phyloP scores from a whole-genome alignment of 2,113 vertebrate genomes.

The Sturnus vulgaris region DNA sequence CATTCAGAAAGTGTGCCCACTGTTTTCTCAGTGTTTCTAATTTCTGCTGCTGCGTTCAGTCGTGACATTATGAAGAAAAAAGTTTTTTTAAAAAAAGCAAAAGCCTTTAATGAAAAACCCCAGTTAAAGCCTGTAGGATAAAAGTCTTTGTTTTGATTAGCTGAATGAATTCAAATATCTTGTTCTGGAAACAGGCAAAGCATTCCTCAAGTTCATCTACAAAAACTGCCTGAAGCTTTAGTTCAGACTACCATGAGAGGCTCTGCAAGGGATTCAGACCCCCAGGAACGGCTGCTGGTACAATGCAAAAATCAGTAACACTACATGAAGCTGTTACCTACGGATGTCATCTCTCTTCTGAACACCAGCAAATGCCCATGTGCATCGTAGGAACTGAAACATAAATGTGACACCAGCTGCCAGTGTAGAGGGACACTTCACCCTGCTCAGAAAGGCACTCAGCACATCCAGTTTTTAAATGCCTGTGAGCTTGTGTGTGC shows the following conservation, averaged over 20 bases:
- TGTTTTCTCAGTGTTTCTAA: background rate
- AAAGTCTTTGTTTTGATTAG: background rate
- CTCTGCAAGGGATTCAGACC: background rate
- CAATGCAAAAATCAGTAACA: background rate
- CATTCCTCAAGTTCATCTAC: background rate
- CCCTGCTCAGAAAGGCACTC: background rate
- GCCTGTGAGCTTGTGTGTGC: background rate
- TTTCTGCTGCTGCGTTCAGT: background rate
- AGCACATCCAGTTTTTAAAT: background rate
- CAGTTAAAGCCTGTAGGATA: background rate
- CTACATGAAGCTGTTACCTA: background rate
- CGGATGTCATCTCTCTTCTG: background rate
- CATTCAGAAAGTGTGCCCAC: background rate
- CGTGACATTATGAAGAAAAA: background rate
- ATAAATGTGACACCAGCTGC: background rate
- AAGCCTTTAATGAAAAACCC: background rate
- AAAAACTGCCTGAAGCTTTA: background rate
- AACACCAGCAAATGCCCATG: background rate
- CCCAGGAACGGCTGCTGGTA: background rate
- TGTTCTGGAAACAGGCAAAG: background rate
- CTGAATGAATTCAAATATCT: background rate
- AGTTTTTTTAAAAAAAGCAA: background rate
- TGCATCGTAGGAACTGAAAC: background rate
- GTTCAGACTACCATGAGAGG: background rate
- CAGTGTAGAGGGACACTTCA: background rate